Evolutionary conservation across 2,113 vertebrate genomes (phyloP).

Genomic region (Thomomys bottae): DNA sequence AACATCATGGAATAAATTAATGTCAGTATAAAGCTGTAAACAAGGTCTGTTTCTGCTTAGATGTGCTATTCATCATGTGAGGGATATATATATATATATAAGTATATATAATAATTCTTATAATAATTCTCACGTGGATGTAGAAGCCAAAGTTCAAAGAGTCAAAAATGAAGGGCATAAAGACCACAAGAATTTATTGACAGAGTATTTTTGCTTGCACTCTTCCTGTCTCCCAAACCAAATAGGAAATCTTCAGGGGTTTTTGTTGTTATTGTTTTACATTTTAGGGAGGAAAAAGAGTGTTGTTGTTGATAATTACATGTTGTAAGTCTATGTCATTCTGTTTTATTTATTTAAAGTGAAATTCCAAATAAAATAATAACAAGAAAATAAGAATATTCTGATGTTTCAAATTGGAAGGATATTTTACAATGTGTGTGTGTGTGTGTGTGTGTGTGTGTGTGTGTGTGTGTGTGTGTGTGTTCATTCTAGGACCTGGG

Average conservation of each 20-base stretch:
- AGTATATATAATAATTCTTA: not conserved
- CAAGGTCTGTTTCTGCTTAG: not conserved
- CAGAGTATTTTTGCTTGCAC: not conserved
- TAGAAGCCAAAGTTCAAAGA: not conserved
- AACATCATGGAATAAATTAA: not conserved
- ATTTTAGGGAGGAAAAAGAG: not conserved
- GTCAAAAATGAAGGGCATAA: not conserved
- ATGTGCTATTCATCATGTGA: not conserved
- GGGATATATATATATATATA: not conserved
- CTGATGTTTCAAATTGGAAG: too few relatives aligned
- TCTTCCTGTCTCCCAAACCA: not conserved
- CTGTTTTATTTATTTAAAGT: not conserved
- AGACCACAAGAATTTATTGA: not conserved
- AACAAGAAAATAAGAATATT: not conserved
- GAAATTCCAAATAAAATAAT: not conserved
- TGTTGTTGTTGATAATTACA: not conserved
- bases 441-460: too few relatives aligned
- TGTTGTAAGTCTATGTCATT: not conserved
- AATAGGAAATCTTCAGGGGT: conserved; percentile 15
- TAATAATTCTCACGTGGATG: not conserved
- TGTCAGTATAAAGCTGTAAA: not conserved
- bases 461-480: too few relatives aligned
- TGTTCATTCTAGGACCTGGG: too few relatives aligned
- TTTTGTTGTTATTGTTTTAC: too few relatives aligned
- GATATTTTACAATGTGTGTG: too few relatives aligned